Conservation (phyloP, 2,888 invertebrate species). For the Smittia sp. region DNA sequence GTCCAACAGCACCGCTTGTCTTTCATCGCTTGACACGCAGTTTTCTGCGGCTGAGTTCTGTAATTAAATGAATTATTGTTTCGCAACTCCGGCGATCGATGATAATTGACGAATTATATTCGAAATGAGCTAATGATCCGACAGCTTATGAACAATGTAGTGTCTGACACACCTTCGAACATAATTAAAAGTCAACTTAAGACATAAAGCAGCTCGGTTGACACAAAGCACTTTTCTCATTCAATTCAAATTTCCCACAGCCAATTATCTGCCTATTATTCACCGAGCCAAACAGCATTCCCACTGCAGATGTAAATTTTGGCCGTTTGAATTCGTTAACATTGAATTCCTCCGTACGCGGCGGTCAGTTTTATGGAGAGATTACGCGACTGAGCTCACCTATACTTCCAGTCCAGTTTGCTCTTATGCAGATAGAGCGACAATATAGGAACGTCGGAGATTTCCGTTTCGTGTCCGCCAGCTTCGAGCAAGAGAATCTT, state of each 20-base stretch:
- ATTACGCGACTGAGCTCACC: conserved; percentile 54
- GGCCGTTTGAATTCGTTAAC: conserved; percentile 3
- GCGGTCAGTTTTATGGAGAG: neutral
- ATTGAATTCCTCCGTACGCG: neutral
- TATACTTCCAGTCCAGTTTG: conserved; percentile 87
- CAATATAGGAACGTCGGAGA: conserved; percentile 81
- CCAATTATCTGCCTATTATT: too few relatives aligned
- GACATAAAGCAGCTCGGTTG: too few relatives aligned
- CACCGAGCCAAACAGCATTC: neutral
- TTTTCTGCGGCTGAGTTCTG: conserved; percentile 77
- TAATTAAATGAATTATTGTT: neutral
- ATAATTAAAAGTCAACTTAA: neutral
- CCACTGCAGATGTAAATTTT: neutral
- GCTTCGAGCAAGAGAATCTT: conserved; percentile 78
- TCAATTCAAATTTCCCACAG: too few relatives aligned
- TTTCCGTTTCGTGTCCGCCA: conserved; percentile 83
- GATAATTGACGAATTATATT: neutral
- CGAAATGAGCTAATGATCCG: too few relatives aligned
- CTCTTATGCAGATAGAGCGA: conserved; percentile 86
- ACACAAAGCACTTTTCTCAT: too few relatives aligned
- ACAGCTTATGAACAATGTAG: too few relatives aligned
- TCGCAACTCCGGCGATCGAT: too few relatives aligned
- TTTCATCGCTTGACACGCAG: conserved; percentile 83
- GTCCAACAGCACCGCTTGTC: conserved; percentile 86
- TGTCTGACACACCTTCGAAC: too few relatives aligned